phyloP scores from a whole-genome alignment of 2,888 invertebrate species.

The Archaeoteleia sp. region DNA sequence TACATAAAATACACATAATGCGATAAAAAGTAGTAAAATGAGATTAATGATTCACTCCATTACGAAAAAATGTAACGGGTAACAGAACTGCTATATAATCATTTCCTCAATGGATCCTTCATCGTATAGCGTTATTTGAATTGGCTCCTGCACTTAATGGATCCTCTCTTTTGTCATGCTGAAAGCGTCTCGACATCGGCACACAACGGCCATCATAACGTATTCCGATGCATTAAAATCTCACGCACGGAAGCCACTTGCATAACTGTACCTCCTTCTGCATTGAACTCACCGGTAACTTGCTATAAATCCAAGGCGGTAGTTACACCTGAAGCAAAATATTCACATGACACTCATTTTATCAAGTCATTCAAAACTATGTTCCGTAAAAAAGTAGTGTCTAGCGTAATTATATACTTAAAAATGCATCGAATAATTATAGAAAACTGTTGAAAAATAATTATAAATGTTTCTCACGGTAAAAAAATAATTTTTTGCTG shows the following conservation, averaged over 20 bases:
- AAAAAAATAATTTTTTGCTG: too few relatives aligned
- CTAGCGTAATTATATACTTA: background rate
- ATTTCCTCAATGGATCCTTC: slow-evolving; percentile 28
- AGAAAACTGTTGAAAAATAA: too few relatives aligned
- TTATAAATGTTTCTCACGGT: too few relatives aligned
- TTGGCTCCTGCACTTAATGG: slow-evolving; percentile 16
- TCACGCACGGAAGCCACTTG: slow-evolving; percentile 53
- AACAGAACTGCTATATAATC: too few relatives aligned
- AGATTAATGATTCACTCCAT: too few relatives aligned
- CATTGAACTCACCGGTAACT: slow-evolving; percentile 34
- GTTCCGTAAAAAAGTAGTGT: background rate
- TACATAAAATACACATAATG: too few relatives aligned
- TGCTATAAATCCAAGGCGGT: slow-evolving; percentile 32
- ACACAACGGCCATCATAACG: slow-evolving; percentile 31
- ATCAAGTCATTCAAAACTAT: background rate
- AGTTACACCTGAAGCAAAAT: slow-evolving; percentile 32
- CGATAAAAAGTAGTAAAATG: too few relatives aligned
- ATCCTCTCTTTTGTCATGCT: slow-evolving; percentile 32
- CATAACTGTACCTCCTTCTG: slow-evolving; percentile 52
- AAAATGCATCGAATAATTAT: too few relatives aligned
- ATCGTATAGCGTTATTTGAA: slow-evolving; percentile 19
- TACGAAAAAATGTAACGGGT: too few relatives aligned
- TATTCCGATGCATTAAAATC: slow-evolving; percentile 46
- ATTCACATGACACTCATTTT: slow-evolving; percentile 11
- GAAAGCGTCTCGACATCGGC: slow-evolving; percentile 22